Evolutionary conservation across 2,888 invertebrate genomes (phyloP).

Genomic region (Tineola bisselliella): DNA sequence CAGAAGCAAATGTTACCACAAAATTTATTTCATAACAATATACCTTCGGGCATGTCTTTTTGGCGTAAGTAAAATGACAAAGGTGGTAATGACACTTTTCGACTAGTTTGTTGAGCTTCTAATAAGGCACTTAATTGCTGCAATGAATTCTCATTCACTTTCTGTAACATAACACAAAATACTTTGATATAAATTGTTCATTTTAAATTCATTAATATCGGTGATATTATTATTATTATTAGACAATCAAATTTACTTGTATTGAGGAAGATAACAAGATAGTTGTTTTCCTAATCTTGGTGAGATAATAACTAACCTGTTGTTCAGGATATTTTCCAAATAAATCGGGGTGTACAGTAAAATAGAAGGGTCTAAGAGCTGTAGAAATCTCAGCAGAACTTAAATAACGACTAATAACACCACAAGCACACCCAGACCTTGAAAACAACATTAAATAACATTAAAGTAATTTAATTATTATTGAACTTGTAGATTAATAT

Average conservation of each 20-base stretch:
- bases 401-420: constrained; percentile 48
- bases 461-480: neutral
- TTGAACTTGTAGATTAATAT: neutral
- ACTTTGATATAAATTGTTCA: neutral
- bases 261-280: neutral
- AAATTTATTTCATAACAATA: neutral
- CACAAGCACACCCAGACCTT: constrained; percentile 31
- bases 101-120: constrained; percentile 77
- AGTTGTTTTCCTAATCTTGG: too few species aligned
- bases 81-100: constrained; percentile 65
- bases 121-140: constrained; percentile 88
- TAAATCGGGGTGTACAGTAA: constrained; percentile 94
- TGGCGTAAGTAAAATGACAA: constrained; percentile 84
- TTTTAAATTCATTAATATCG: neutral
- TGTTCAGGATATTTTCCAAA: constrained; percentile 92
- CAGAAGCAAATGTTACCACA: neutral
- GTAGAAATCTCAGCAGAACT: constrained; percentile 88
- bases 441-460: neutral
- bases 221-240: neutral
- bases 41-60: constrained; percentile 68
- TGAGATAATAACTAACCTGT: constrained; percentile 67
- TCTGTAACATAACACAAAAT: constrained; percentile 67
- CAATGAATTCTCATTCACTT: constrained; percentile 88
- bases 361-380: constrained; percentile 92
- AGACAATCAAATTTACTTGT: neutral